These are phyloP conservation scores for Eledone cirrhosa DNA, from an alignment of 2,888 invertebrate species.

Conservation along the genomic window DNA sequence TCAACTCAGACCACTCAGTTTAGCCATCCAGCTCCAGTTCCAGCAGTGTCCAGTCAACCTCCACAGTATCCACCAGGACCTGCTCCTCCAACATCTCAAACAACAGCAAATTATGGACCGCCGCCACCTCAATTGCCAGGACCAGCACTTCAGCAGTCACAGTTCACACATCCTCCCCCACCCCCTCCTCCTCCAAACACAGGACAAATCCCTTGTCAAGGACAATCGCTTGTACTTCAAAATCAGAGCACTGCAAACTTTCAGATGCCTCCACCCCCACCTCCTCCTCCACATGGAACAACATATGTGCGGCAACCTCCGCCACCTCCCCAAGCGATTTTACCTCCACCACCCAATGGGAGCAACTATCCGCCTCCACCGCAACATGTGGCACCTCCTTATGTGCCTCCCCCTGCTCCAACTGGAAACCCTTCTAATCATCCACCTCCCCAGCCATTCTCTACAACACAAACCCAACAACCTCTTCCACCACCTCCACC, in stretches of 20 bases:
- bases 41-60: slow-evolving; percentile 14
- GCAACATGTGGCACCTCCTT: slow-evolving; percentile 25
- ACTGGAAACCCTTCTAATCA: slow-evolving; percentile 26
- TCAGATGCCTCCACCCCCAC: slow-evolving; percentile 26
- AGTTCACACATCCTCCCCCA: slow-evolving; percentile 17
- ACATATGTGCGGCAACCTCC: slow-evolving; percentile 18
- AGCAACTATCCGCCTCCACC: slow-evolving; percentile 9
- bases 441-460: slow-evolving; percentile 12
- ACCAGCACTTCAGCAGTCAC: slow-evolving; percentile 15
- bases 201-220: not conserved
- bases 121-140: slow-evolving; percentile 14
- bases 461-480: slow-evolving; percentile 8
- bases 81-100: not conserved
- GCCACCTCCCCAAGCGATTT: not conserved
- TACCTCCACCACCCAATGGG: slow-evolving; percentile 25
- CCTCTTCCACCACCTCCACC: slow-evolving; percentile 21
- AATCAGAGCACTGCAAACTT: slow-evolving; percentile 21
- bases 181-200: slow-evolving; percentile 1
- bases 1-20: slow-evolving; percentile 20
- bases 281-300: slow-evolving; percentile 12
- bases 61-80: slow-evolving; percentile 24
- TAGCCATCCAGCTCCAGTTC: slow-evolving; percentile 18
- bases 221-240: slow-evolving; percentile 22
- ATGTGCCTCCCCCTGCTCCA: slow-evolving; percentile 22
- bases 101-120: slow-evolving; percentile 15